Evolutionary conservation across 2,888 invertebrate genomes (phyloP).

Genomic region (Salticus scenicus): DNA sequence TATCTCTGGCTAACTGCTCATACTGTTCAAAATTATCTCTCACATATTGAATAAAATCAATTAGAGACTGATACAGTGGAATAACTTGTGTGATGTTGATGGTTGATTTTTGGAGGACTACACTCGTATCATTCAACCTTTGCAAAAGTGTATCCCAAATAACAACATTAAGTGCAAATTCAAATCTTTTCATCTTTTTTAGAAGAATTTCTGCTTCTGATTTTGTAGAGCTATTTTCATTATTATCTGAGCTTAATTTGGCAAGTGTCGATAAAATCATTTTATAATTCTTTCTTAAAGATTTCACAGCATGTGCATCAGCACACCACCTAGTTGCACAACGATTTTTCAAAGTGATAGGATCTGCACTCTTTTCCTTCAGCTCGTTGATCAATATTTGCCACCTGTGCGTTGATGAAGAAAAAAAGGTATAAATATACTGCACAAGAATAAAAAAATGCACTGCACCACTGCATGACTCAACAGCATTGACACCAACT

Average conservation of each 20-base stretch:
- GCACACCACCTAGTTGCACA: slow-evolving; percentile 10
- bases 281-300: neutral
- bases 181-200: no score
- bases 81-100: no score
- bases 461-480: no score
- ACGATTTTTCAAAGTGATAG: neutral
- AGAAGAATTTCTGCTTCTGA: neutral
- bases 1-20: neutral
- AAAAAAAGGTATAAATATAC: no score
- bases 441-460: no score
- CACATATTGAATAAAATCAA: neutral
- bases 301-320: neutral
- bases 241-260: neutral
- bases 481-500: no score
- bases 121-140: no score
- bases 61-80: no score
- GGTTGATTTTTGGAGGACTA: no score
- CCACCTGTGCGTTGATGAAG: neutral
- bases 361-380: neutral
- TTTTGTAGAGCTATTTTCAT: neutral
- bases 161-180: no score
- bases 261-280: neutral
- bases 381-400: neutral
- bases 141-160: no score
- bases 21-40: neutral